These are phyloP conservation scores for Phylloscopus trochilus DNA, from an alignment of 2,113 vertebrate species.

Conservation along the genomic window DNA sequence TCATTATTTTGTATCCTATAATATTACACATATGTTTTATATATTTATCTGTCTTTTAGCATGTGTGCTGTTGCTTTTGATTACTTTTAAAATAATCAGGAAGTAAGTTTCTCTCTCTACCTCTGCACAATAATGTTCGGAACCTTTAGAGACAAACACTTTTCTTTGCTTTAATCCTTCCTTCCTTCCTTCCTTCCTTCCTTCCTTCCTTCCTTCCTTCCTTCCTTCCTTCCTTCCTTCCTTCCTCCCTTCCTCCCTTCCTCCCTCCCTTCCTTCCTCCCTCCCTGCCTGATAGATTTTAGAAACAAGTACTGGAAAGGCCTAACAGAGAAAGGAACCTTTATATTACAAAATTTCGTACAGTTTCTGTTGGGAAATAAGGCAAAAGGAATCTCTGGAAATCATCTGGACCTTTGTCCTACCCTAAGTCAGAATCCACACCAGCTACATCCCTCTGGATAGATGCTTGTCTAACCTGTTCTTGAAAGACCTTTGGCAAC, in stretches of 20 bases:
- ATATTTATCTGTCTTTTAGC: background rate
- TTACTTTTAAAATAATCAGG: background rate
- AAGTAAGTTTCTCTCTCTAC: background rate
- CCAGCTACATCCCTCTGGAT: background rate
- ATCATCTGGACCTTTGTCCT: background rate
- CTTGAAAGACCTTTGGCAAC: background rate
- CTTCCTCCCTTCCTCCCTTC: too few relatives aligned
- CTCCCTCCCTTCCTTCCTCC: too few relatives aligned
- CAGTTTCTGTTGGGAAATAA: background rate
- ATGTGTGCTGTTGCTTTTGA: background rate
- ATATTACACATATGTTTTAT: background rate
- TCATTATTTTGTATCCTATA: background rate
- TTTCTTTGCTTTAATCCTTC: background rate
- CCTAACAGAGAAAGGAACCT: background rate
- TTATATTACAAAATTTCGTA: background rate
- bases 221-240: too few relatives aligned
- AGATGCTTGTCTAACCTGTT: background rate
- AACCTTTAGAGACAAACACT: background rate
- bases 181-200: background rate
- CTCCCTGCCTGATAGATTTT: background rate
- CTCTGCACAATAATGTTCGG: background rate
- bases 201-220: background rate
- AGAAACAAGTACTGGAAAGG: background rate
- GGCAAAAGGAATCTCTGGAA: background rate
- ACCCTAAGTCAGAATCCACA: background rate